A percentile compares a stretch with the other conserved stretches of the same genome.
phyloP scores from a whole-genome alignment of 2,113 vertebrate genomes.

The Phylloscopus trochilus region DNA sequence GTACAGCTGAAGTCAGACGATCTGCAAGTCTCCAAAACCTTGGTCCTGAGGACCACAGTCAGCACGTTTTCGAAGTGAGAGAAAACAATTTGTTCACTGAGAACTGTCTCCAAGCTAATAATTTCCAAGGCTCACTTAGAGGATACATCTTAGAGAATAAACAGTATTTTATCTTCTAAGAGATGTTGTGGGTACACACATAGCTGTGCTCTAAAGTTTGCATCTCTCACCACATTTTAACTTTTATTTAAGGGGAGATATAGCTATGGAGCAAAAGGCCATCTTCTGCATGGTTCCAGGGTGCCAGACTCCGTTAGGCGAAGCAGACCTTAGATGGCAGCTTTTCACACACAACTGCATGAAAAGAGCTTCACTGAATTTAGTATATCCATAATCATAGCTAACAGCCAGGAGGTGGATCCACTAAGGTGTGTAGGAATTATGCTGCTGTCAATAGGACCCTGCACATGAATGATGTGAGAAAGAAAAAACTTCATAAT shows the following conservation, averaged over 20 bases:
- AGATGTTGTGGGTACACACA: rapidly evolving
- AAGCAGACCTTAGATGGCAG: not conserved
- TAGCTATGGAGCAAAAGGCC: not conserved
- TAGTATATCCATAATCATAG: not conserved
- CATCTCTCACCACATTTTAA: not conserved
- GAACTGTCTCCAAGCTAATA: not conserved
- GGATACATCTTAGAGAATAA: not conserved
- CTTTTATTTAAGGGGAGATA: not conserved
- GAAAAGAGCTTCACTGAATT: not conserved
- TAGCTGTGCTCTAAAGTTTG: not conserved
- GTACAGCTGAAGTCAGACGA: not conserved
- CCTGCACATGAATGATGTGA: not conserved
- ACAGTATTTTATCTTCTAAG: not conserved
- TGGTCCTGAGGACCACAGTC: not conserved
- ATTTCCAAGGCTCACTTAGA: not conserved
- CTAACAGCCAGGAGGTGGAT: not conserved
- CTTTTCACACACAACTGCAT: not conserved
- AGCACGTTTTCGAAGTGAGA: not conserved
- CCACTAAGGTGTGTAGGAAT: not conserved
- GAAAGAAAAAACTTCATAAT: not conserved
- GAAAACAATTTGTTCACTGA: not conserved
- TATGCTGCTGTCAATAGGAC: not conserved
- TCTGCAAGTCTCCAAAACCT: not conserved
- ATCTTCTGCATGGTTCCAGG: not conserved
- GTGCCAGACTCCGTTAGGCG: not conserved